Evolutionary conservation across 1,140 invertebrate genomes (phyloP).

Genomic region (Drosophila ficusphila): DNA sequence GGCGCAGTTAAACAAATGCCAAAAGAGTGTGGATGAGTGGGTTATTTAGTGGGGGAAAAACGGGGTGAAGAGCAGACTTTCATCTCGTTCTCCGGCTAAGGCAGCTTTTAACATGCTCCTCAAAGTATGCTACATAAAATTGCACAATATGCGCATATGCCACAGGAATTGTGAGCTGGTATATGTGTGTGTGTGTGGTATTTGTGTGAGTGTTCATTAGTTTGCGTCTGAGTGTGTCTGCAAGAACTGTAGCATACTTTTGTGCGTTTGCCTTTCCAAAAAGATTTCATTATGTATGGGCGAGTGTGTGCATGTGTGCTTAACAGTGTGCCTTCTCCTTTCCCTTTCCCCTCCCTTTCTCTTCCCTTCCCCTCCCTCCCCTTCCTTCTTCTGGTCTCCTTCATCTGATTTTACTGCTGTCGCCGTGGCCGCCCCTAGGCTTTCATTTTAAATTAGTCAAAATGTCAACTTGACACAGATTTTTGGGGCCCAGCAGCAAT

Average conservation of each 20-base stretch:
- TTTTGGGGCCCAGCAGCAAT: slow-evolving; percentile 49
- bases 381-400: slow-evolving; percentile 3
- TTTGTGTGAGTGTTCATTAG: slow-evolving; percentile 35
- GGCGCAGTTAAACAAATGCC: slow-evolving; percentile 73
- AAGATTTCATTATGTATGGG: slow-evolving; percentile 59
- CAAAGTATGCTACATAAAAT: slow-evolving; percentile 74
- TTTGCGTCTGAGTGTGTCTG: slow-evolving; percentile 36
- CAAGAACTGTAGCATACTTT: slow-evolving; percentile 68
- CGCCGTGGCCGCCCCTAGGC: slow-evolving; percentile 24
- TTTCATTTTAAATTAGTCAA: slow-evolving; percentile 77
- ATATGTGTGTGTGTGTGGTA: slow-evolving; percentile 7
- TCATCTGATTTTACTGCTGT: slow-evolving; percentile 4
- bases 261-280: slow-evolving; percentile 40
- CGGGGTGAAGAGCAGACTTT: slow-evolving; percentile 36
- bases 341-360: not conserved
- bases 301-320: slow-evolving; percentile 1
- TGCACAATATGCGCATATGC: slow-evolving; percentile 64
- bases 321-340: not conserved
- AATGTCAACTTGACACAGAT: slow-evolving; percentile 83
- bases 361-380: not conserved
- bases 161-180: slow-evolving; percentile 24
- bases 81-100: slow-evolving; percentile 33
- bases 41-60: not conserved
- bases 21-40: slow-evolving; percentile 6
- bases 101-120: slow-evolving; percentile 57